Base-by-base conservation (phyloP, 1,140 invertebrate species). In the Ridgeia piscesae region DNA sequence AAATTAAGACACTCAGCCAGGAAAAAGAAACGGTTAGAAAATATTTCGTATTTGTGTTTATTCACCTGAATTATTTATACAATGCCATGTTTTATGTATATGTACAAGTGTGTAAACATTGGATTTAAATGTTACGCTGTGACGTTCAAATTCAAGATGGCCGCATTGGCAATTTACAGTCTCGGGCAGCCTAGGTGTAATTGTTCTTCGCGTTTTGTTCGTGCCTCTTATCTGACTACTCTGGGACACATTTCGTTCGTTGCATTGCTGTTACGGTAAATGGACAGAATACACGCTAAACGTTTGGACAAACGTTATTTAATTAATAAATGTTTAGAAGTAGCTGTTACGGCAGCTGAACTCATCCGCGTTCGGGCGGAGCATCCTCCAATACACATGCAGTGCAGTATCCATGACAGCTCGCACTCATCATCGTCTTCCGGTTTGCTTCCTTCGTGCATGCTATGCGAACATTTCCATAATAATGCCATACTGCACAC, bases 11-110 rank as follows among this genome's bases (percentile, higher is more conserved):
- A 90, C 95, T 97, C n/a, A 96, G 96, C 94, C 96, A 97, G 94
- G 97, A 97, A 95, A 97, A 97, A 95, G 97, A 97, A 95, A 97
- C 96, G 96, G 97, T 97, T 96, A 95, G 94, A 93, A n/a, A 92
- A 31, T 34, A 33, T 88, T 17, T 77, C 27, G 42, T 88, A 33
- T 88, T 34, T 88, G 34, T 92, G 88, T 35, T 48, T 35, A 27
- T 21, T 77, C 2, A 77, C 27, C 58, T 77, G 14, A 77, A 77
- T 77, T 9, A 35, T 48, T 91, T 77, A 77, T 21, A 77, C 58
- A 21, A 91, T 42, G 34, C 34, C 34, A 35, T 91, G 34, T 33
- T 91, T 91, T 33, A 91, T 35, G 33, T 48, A n/a, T 34, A 6
- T 35, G 34, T 31, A 48, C 34, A 91, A 42, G 17, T 27, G 31